Percentiles rank a stretch among this genome's conserved stretches.
Conservation (phyloP, 2,888 invertebrate species). For the Cephonodes hylas region DNA sequence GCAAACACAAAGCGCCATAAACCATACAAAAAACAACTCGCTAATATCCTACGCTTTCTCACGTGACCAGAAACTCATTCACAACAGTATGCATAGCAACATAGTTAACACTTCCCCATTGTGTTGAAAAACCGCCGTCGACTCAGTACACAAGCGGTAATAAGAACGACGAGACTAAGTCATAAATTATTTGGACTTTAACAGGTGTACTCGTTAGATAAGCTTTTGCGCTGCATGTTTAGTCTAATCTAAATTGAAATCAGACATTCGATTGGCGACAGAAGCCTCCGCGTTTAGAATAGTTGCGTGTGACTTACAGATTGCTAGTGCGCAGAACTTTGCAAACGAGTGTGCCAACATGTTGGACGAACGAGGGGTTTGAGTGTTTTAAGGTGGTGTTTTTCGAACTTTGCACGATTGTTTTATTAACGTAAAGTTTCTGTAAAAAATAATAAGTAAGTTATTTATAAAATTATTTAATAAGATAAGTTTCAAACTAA, state of each 20-base stretch:
- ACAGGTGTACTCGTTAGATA: slow-evolving; percentile 79
- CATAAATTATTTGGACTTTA: slow-evolving; percentile 75
- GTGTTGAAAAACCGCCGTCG: slow-evolving; percentile 11
- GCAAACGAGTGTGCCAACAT: not conserved
- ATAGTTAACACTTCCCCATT: slow-evolving; percentile 3
- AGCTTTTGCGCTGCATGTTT: slow-evolving; percentile 74
- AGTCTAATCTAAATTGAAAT: slow-evolving; percentile 80
- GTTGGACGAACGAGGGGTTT: not conserved
- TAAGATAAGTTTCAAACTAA: too few species aligned
- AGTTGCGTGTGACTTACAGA: slow-evolving; percentile 39
- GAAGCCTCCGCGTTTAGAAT: slow-evolving; percentile 52
- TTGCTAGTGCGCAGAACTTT: not conserved
- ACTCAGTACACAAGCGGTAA: slow-evolving; percentile 39
- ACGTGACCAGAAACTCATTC: not conserved
- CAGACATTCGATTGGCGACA: slow-evolving; percentile 78
- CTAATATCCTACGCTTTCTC: slow-evolving; percentile 1
- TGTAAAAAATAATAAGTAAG: too few species aligned
- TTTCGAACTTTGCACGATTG: not conserved
- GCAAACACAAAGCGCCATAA: not conserved
- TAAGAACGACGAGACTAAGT: slow-evolving; percentile 51
- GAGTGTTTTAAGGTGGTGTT: not conserved
- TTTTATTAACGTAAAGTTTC: too few species aligned
- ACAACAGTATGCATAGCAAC: not conserved
- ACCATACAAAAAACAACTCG: not conserved
- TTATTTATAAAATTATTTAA: too few species aligned